A percentile compares a stretch with the other conserved stretches of the same genome.
phyloP scores from a whole-genome alignment of 2,888 invertebrate species.

The Phengaris arion region DNA sequence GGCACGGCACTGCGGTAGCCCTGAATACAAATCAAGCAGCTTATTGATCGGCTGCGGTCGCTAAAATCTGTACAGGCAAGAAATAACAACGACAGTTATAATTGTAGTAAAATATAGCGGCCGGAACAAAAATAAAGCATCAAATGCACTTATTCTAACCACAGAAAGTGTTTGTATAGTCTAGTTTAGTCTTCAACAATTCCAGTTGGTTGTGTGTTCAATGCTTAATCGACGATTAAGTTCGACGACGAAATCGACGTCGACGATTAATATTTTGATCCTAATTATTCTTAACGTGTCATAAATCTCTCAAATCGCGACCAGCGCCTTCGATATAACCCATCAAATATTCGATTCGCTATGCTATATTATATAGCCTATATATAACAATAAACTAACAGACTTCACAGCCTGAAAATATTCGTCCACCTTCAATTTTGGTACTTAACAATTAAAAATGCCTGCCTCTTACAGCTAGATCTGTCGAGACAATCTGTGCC shows the following conservation, averaged over 20 bases:
- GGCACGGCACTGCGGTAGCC: background rate
- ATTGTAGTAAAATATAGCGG: no score
- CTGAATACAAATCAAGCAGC: slow-evolving; percentile 59
- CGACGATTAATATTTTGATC: background rate
- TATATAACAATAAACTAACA: slow-evolving; percentile 37
- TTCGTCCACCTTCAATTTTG: slow-evolving; percentile 30
- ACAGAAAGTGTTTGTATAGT: background rate
- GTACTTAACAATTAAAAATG: slow-evolving; percentile 41
- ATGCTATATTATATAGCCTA: background rate
- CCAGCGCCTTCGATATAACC: slow-evolving; percentile 52
- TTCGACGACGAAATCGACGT: no score
- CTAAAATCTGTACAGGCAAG: slow-evolving; percentile 33
- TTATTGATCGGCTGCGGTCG: slow-evolving; percentile 53
- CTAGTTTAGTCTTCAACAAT: background rate
- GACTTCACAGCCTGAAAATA: slow-evolving; percentile 56
- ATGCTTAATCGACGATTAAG: no score
- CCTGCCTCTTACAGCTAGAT: slow-evolving; percentile 10
- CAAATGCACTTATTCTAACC: background rate
- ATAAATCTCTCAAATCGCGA: slow-evolving; percentile 54
- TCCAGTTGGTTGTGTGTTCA: background rate
- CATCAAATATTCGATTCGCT: slow-evolving; percentile 39
- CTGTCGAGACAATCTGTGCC: background rate
- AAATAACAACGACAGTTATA: background rate
- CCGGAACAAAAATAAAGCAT: background rate
- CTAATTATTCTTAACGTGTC: background rate